Evolutionary conservation across 2,888 invertebrate species (phyloP).

Genomic region (Phaonia tiefii): DNA sequence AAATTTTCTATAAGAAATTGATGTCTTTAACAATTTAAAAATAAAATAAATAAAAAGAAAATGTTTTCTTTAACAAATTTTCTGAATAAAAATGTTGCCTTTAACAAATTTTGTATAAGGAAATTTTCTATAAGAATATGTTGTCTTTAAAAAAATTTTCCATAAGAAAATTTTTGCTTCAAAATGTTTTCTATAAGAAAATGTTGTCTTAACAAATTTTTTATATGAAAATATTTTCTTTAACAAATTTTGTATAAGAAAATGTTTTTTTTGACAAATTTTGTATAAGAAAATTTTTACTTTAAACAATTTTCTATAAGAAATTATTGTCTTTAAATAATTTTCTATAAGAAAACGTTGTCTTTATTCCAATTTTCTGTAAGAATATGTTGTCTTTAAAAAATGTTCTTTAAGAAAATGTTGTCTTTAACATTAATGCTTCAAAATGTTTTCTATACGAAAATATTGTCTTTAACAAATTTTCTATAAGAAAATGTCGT

Average conservation of each 20-base stretch:
- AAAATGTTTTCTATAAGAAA: no score
- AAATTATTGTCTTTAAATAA: neutral
- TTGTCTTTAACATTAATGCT: no score
- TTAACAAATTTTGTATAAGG: neutral
- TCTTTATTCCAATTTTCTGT: neutral
- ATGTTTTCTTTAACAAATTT: neutral
- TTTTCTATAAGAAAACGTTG: neutral
- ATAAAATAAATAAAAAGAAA: neutral
- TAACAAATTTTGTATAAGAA: no score
- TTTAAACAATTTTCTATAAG: no score
- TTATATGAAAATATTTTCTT: no score
- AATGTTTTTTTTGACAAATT: no score
- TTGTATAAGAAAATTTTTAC: no score
- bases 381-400: neutral
- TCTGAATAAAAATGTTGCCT: neutral
- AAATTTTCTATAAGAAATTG: conserved; percentile 1
- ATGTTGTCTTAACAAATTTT: no score
- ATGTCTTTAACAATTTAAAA: neutral
- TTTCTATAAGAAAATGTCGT: no score
- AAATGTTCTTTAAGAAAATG: neutral
- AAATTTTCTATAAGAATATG: conserved; percentile 1
- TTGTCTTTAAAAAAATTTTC: neutral
- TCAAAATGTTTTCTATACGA: no score
- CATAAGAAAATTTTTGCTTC: no score
- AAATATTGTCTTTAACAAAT: no score